Conservation (phyloP, 1,140 invertebrate genomes). For the Micrasema minimum region DNA sequence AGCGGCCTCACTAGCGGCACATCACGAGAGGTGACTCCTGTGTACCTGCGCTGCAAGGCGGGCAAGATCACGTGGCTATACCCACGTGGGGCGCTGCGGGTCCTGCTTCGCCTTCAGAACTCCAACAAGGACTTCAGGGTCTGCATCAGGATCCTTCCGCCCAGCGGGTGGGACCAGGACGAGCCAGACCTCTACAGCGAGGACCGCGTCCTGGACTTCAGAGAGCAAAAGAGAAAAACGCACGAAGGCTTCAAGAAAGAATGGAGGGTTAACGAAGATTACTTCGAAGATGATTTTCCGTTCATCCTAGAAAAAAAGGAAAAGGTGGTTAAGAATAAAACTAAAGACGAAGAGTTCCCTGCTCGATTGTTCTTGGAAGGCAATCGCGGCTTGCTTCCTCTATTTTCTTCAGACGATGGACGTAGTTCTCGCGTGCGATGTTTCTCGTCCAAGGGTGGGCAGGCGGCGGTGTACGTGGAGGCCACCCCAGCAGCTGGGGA, state of each 20-base stretch:
- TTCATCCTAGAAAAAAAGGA: slow-evolving; percentile 10
- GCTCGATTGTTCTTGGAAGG: slow-evolving; percentile 79
- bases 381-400: slow-evolving; percentile 69
- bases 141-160: slow-evolving; percentile 72
- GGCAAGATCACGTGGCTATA: slow-evolving; percentile 79
- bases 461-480: slow-evolving; percentile 80
- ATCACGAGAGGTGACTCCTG: slow-evolving; percentile 76
- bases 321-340: neutral
- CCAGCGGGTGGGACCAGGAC: slow-evolving; percentile 53
- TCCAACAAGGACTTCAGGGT: slow-evolving; percentile 75
- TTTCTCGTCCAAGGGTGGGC: slow-evolving; percentile 75
- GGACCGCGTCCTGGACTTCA: slow-evolving; percentile 51
- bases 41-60: slow-evolving; percentile 80
- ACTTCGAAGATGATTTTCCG: slow-evolving; percentile 48
- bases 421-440: slow-evolving; percentile 70
- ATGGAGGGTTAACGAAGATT: slow-evolving; percentile 8
- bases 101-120: slow-evolving; percentile 72
- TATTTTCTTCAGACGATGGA: slow-evolving; percentile 74
- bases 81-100: slow-evolving; percentile 77
- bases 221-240: slow-evolving; percentile 39
- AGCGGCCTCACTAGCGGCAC: slow-evolving; percentile 66
- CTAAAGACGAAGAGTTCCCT: slow-evolving; percentile 58
- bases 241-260: slow-evolving; percentile 14
- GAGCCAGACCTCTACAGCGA: slow-evolving; percentile 51
- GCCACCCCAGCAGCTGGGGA: slow-evolving; percentile 59